Evolutionary conservation across 2,797 vertebrate species (phyloP), one percentile per base, ranked within the genome.

Genomic region (Scolopax rusticola): DNA sequence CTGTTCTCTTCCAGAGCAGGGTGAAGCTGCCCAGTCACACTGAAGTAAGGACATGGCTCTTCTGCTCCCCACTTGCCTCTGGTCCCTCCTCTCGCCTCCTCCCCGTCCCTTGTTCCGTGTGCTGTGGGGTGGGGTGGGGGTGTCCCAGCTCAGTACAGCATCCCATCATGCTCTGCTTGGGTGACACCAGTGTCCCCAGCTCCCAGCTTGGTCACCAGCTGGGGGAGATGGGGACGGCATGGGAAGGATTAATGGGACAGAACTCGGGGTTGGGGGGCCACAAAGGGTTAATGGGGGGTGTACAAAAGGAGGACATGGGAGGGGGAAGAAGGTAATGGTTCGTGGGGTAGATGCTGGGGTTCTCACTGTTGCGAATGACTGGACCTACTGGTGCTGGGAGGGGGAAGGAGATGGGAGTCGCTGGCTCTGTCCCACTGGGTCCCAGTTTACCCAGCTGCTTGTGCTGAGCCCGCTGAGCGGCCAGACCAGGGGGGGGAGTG

Each of bases 11-110:
- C 98, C 99, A 99, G 99, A 99, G 99, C 98, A 99, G 99, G 98
- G 99, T 99, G 99, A 99, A 99, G 99, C 98, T 98, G 98, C 99
- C 99, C 98, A 99, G 99, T 99, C 99, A 99, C 99, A 99, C 99
- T 98, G 99, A 99, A 99, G 99, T 99, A 99, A 99, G 99, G 98
- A 99, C 97, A 97, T 97, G 98, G 98, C 99, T 94, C 98, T 98
- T 84, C 93, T 94, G 93, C 89, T 96, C 74, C 91, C 97, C 97
- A 96, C 97, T 96, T 97, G 95, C 94, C 97, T 93, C 93, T 93
- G 79, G 75, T 70, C 79, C 82, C 68, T 63, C 67, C 84, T 83
- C 70, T 89, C 8, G 6, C 80, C 71, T 89, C n/a, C 69, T 85
- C 38, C 48, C 53, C 0, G 0, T 57, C 48, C 63, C 25, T 84